Evolutionary conservation across 2,113 vertebrate genomes (phyloP), one percentile per base, ranked within the genome.

Genomic region (Toxotes jaculatrix): DNA sequence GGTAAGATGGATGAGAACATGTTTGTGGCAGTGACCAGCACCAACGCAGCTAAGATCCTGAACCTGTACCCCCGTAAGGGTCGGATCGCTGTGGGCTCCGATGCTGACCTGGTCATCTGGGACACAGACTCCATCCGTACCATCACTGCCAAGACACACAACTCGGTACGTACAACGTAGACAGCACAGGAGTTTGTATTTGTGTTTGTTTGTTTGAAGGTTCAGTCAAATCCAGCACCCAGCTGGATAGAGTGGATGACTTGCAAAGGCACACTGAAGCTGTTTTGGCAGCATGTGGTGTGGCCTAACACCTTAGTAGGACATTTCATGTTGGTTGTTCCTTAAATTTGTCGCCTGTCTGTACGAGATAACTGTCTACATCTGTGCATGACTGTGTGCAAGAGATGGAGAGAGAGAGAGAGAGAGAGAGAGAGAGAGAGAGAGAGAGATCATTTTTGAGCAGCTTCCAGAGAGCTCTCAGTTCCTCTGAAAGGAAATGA

Each of bases 1-100:
- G 98, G 98, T 9, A 99, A 99, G 88, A 99, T 99, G 98, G 98
- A 99, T 64, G 98, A 99, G 94, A 99, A 99, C 93, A 97, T 97
- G 93, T 99, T 99, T 90, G 98, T 99, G 89, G 97, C 97, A 0
- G 96, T 98, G 92, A 99, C 98, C 0, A 99, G 98, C 96, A 99
- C 98, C 79, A 99, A 99, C 1, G 97, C 98, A 31, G 98, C 98
- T 9, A 99, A 99, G 93, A 97, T 99, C 94, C 98, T 99, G 90
- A 99, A 98, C 93, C 93, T 99, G 83, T 99, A 99, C 74, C 98
- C 98, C 0, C 96, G 98, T 14, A 99, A 99, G 91, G 98, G 98
- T 6, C 96, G 97, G 93, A 96, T 99, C 91, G 97, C 98, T 0
- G 97, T 99, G 82, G 96, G 98, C 72, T 99, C 97, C 0, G 98